These are phyloP conservation scores for Oncorhynchus kisutch DNA, from an alignment of 2,113 vertebrate species.

Conservation along the genomic window DNA sequence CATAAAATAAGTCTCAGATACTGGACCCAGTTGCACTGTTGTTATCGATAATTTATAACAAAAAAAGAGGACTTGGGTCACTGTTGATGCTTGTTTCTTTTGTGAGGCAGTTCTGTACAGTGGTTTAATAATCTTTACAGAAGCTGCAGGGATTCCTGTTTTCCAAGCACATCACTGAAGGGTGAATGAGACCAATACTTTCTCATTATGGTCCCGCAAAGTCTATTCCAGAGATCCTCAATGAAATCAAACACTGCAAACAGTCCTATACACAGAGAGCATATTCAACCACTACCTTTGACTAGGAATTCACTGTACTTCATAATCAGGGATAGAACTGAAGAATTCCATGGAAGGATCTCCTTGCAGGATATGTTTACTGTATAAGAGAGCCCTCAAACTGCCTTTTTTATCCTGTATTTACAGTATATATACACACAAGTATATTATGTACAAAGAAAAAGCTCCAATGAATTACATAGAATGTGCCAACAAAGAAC, in stretches of 20 bases:
- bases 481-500: slow-evolving; percentile 68
- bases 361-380: slow-evolving; percentile 40
- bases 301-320: slow-evolving; percentile 16
- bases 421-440: slow-evolving; percentile 50
- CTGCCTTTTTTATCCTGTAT: slow-evolving; percentile 58
- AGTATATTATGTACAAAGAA: slow-evolving; percentile 68
- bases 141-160: slow-evolving; percentile 49
- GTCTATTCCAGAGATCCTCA: slow-evolving; percentile 26
- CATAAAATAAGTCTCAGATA: slow-evolving; percentile 28
- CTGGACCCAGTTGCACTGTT: slow-evolving; percentile 16
- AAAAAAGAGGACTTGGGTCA: slow-evolving; percentile 17
- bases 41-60: slow-evolving; percentile 14
- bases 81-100: slow-evolving; percentile 35
- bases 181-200: slow-evolving; percentile 45
- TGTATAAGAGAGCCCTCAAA: slow-evolving; percentile 49
- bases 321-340: slow-evolving; percentile 29
- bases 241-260: slow-evolving; percentile 47
- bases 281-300: slow-evolving; percentile 37
- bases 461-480: slow-evolving; percentile 70
- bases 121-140: slow-evolving; percentile 53
- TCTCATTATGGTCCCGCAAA: slow-evolving; percentile 31
- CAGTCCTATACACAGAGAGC: slow-evolving; percentile 42
- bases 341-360: slow-evolving; percentile 37
- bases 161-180: slow-evolving; percentile 44
- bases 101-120: slow-evolving; percentile 64